Evolutionary conservation across 2,113 vertebrate species (phyloP).

Genomic region (Erythrolamprus reginae): DNA sequence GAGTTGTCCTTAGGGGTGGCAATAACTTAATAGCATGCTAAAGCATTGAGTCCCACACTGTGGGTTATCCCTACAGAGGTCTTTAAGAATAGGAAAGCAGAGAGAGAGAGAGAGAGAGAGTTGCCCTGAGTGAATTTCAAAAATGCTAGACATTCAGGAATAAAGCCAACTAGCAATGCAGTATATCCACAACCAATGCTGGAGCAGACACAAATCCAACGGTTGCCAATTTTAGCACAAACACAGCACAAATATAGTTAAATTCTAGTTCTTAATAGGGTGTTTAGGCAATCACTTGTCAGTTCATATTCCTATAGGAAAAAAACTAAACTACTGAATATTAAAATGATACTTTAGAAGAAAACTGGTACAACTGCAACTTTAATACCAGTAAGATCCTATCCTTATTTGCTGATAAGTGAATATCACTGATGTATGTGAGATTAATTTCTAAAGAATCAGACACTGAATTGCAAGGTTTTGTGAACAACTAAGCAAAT

Average conservation of each 20-base stretch:
- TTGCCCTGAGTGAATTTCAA: neutral
- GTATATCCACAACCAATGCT: accelerated
- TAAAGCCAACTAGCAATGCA: constrained; percentile 1
- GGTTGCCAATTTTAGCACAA: neutral
- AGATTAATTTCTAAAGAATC: neutral
- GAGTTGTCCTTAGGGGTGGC: constrained; percentile 58
- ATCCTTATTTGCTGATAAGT: neutral
- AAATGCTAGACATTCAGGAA: constrained; percentile 19
- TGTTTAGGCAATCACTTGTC: neutral
- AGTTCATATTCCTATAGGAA: neutral
- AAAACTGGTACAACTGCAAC: neutral
- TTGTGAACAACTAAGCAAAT: neutral
- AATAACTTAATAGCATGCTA: constrained; percentile 60
- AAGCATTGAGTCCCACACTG: constrained; percentile 25
- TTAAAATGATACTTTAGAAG: neutral
- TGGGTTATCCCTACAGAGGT: constrained; percentile 22
- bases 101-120: constrained; percentile 1
- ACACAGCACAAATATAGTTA: neutral
- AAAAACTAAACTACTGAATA: neutral
- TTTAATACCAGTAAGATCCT: neutral
- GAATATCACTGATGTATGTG: neutral
- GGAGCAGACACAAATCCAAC: neutral
- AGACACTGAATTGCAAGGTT: neutral
- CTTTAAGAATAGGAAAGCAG: constrained; percentile 32
- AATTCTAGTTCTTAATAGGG: neutral